These are phyloP conservation scores for Caenorhabditis uteleia DNA, from an alignment of 2,888 invertebrate genomes.

Conservation along the genomic window DNA sequence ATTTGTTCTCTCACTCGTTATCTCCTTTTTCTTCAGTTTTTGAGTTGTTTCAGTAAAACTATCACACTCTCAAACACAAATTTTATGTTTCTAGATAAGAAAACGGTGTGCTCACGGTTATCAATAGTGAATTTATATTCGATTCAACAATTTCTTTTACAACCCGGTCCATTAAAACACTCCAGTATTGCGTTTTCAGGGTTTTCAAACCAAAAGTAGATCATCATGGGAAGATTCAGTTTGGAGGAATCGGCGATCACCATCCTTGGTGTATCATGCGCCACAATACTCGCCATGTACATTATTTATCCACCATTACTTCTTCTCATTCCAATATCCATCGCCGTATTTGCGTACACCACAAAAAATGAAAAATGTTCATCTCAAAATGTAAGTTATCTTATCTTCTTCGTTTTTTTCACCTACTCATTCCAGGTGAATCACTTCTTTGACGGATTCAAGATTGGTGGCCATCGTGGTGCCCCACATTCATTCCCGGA, in stretches of 20 bases:
- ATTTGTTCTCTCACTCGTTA: too few species aligned
- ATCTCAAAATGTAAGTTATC: slow-evolving; percentile 18
- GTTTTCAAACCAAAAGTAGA: too few species aligned
- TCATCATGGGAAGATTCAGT: slow-evolving; percentile 39
- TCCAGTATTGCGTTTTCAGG: too few species aligned
- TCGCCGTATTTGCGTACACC: slow-evolving; percentile 18
- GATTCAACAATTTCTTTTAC: too few species aligned
- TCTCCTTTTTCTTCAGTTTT: too few species aligned
- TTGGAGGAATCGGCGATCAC: slow-evolving; percentile 32
- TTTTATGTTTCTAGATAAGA: too few species aligned
- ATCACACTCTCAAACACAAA: too few species aligned
- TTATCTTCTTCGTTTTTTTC: background rate
- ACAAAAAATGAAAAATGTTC: slow-evolving; percentile 37
- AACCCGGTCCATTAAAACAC: too few species aligned
- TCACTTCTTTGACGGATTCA: slow-evolving; percentile 61
- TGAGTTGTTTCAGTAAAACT: too few species aligned
- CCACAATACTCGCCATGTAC: slow-evolving; percentile 24
- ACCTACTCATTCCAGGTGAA: slow-evolving; percentile 45
- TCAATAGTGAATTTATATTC: too few species aligned
- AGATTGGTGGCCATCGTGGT: slow-evolving; percentile 67
- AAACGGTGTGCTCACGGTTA: too few species aligned
- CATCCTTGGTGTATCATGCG: slow-evolving; percentile 17
- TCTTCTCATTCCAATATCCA: slow-evolving; percentile 14
- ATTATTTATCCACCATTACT: slow-evolving; percentile 30
- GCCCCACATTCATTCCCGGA: slow-evolving; percentile 64